These are phyloP conservation scores for Hemicordylus capensis DNA, from an alignment of 2,113 vertebrate species.

Conservation along the genomic window DNA sequence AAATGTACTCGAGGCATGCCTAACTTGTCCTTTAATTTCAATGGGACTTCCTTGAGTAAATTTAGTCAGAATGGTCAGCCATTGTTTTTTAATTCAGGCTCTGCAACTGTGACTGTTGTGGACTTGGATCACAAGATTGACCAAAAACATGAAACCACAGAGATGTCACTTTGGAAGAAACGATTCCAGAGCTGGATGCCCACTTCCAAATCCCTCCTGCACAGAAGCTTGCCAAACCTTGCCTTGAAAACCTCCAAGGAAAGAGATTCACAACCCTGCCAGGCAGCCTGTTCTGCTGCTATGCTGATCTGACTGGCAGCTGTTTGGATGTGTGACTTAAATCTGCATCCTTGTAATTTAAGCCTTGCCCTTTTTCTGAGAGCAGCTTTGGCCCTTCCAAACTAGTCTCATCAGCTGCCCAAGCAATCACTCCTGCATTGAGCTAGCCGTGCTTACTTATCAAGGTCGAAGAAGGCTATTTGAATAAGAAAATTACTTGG, in stretches of 20 bases:
- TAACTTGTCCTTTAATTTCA: no score
- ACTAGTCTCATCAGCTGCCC: not conserved
- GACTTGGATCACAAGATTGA: not conserved
- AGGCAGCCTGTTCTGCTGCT: not conserved
- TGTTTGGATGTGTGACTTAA: not conserved
- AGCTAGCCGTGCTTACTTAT: not conserved
- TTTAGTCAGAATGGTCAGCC: no score
- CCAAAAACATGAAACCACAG: not conserved
- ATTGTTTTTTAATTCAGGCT: not conserved
- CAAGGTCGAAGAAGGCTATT: not conserved
- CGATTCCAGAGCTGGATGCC: no score
- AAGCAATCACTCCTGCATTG: not conserved
- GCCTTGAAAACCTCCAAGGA: not conserved
- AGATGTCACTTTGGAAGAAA: not conserved
- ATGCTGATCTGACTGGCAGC: not conserved
- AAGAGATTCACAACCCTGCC: not conserved
- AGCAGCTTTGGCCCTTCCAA: not conserved
- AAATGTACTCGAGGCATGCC: no score
- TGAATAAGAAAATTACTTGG: not conserved
- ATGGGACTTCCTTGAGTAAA: no score
- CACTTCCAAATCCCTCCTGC: not conserved
- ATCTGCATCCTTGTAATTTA: not conserved
- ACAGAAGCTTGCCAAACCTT: not conserved
- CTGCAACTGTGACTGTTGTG: not conserved
- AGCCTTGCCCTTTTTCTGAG: not conserved